Base-by-base conservation (phyloP, 2,113 vertebrate genomes). In the Carassius auratus region DNA sequence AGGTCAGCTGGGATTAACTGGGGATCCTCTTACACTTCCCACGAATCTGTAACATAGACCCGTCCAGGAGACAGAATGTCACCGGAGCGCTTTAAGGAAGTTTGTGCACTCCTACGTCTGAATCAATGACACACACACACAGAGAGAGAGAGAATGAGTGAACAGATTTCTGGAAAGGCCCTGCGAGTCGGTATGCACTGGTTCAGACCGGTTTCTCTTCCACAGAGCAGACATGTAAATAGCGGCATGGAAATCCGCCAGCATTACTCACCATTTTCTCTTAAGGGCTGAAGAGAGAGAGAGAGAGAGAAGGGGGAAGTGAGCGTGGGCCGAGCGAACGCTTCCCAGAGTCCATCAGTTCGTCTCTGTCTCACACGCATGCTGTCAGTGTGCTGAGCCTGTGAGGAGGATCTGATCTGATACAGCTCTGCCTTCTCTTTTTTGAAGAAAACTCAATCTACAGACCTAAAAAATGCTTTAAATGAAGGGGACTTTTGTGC, bases 161-260 rank as follows among this genome's bases (percentile, higher is more conserved):
- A 75, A 50, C 36, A 42, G 36, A 76, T 76, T 81, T 86, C 83
- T 89, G 89, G 89, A 88, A 88, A 80, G 89, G 88, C 79, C 84
- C 87, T 3, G 69, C 83, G 48, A 91, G 90, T 92, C 91, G 80
- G 93, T 87, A 87, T 75, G 59, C 8, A 23, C 94, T 92, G 95
- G 94, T 93, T 93, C 90, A 95, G 91, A 94, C 94, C 87, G 90
- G 94, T 93, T 95, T 86, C 86, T 87, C 83, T 85, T 88, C 89
- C 79, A 78, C 76, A 74, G 75, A 23, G 50, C 87, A 89, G 88
- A 92, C 89, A 89, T 91, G 91, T 91, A 91, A 91, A 91, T 90
- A 91, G 85, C 21, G 30, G 42, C 26, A 84, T 90, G 90, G 91
- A 81, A 38, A 36, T 1, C 62, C 4, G 79, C 90, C 89, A 88